Conservation (phyloP, 2,888 invertebrate species). For the Alloscopus bannaensis region DNA sequence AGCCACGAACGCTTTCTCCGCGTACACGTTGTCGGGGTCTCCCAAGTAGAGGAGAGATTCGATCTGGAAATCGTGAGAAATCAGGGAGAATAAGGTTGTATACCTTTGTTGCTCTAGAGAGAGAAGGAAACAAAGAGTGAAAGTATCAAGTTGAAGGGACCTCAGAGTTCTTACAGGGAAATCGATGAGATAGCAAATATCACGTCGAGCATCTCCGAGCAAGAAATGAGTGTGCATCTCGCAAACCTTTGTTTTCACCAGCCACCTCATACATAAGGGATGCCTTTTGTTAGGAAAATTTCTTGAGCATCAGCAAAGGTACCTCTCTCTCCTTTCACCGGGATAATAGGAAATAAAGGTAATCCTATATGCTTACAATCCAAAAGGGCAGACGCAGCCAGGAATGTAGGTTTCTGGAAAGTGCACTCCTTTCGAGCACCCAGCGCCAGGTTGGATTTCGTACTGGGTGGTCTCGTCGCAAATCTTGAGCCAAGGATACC, state of each 20-base stretch:
- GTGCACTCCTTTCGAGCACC: conserved; percentile 25
- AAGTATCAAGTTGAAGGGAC: no score
- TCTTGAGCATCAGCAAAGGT: no score
- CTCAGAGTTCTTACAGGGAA: conserved; percentile 8
- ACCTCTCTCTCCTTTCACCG: no score
- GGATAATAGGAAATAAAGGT: no score
- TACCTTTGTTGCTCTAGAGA: background rate
- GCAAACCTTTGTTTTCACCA: conserved; percentile 14
- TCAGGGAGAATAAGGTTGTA: no score
- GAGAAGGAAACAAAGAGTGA: no score
- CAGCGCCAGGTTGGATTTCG: conserved; percentile 26
- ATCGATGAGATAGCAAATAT: conserved; percentile 29
- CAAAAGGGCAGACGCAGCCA: conserved; percentile 29
- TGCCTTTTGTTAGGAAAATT: no score
- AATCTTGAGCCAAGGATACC: conserved; percentile 28
- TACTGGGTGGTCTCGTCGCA: background rate
- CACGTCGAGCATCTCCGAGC: conserved; percentile 21
- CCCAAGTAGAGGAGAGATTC: conserved; percentile 30
- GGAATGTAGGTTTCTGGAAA: conserved; percentile 15
- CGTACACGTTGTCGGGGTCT: conserved; percentile 31
- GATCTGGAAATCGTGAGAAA: conserved; percentile 30
- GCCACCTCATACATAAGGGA: conserved; percentile 10
- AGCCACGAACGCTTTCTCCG: conserved; percentile 18
- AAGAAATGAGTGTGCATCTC: conserved; percentile 9
- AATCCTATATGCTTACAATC: conserved; percentile 10